Percentiles rank a stretch among this genome's conserved stretches.
These are phyloP conservation scores for Pristionchus mayeri DNA, from an alignment of 2,888 invertebrate genomes.

Conservation along the genomic window DNA sequence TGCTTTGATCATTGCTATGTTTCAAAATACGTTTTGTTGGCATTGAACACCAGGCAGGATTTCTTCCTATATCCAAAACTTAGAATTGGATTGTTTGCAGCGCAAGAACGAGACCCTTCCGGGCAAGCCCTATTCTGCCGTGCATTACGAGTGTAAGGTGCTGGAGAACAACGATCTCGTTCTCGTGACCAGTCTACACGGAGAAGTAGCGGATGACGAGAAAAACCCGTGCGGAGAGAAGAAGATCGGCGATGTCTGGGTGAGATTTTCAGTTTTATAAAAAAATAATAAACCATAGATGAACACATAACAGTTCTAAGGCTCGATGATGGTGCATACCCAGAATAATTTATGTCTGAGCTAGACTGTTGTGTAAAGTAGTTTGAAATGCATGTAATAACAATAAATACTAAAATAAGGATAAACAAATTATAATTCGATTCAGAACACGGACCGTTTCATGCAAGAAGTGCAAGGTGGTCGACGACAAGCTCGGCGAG, in stretches of 20 bases:
- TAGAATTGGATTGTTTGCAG: not conserved
- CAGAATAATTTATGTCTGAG: too few species aligned
- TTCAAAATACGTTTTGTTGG: too few species aligned
- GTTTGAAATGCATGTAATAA: too few species aligned
- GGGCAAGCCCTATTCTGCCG: not conserved
- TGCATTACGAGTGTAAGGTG: not conserved
- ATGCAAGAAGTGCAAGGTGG: slow-evolving; percentile 11
- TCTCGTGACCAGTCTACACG: too few species aligned
- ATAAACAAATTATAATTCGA: too few species aligned
- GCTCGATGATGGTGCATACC: too few species aligned
- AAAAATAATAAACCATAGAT: not conserved
- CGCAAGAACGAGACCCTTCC: not conserved
- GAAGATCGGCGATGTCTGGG: not conserved
- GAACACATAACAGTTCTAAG: too few species aligned
- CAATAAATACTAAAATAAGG: too few species aligned
- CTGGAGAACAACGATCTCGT: too few species aligned
- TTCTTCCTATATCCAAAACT: too few species aligned
- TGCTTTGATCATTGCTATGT: not conserved
- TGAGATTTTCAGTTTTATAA: not conserved
- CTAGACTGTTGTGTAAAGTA: too few species aligned
- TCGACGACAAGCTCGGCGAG: not conserved
- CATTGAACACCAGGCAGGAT: too few species aligned
- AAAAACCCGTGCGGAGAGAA: not conserved
- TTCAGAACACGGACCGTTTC: not conserved
- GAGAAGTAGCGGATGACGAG: not conserved